Evolutionary conservation across 2,888 invertebrate genomes (phyloP), one percentile per base, ranked within the genome.

Genomic region (Emesis furor): DNA sequence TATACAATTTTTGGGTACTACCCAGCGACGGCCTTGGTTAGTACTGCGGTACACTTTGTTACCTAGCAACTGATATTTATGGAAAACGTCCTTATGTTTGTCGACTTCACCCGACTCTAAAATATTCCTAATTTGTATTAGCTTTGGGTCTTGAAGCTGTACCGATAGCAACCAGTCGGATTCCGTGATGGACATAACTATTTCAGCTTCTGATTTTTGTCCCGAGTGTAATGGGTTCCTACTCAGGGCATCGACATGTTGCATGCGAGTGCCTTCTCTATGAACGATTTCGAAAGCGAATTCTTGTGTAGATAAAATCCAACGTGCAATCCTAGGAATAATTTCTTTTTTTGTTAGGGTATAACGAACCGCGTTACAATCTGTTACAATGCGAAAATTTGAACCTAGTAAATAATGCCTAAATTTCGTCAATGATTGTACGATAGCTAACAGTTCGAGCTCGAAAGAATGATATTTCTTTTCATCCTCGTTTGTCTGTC

Each of bases 381-480:
- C 76, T 4, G 76, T 76, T 10, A 76, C 37, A 10, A 68, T 37
- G 68, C 51, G 55, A 32, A 68, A 68, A 3, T 14, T 7, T 5
- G 42, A n/a, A 2, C 46, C 75, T 42, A 67, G 32, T 51, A 67
- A 46, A 10, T 75, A 75, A 8, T 68, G 8, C 3, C 65, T 6
- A 32, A 75, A 76, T n/a, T 35, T 76, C 46, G 68, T 51, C 10
- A 68, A 12, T 2, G 35, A 76, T 7, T n/a, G 12, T 1, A 65
- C n/a, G 14, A 65, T 39, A 2, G 65, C 42, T 3, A 65, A 6
- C 3, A 67, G 14, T 24, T 75, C 74, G 1, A 67, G 42, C 87
- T 95, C 94, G 32, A 92, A 91, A 0, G 91, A 91, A 17, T 92
- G 91, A 78, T 93, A 94, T 30, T 88, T 90, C 10, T 87, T 79